These are phyloP conservation scores for Morpho achilles DNA, from an alignment of 2,888 invertebrate genomes.

Conservation along the genomic window DNA sequence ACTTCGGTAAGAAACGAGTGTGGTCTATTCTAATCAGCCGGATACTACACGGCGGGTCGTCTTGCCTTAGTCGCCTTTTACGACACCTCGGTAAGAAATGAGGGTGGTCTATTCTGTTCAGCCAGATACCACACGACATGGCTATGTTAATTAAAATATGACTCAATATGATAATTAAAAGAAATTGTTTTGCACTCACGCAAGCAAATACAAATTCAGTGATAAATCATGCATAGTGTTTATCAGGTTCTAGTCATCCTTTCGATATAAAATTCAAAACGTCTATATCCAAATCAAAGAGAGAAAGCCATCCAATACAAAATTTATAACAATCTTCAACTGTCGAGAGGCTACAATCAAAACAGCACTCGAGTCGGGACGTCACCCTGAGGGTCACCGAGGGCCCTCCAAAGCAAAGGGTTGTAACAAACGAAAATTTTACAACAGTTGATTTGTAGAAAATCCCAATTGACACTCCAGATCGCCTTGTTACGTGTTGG, in stretches of 20 bases:
- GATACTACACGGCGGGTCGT: too few species aligned
- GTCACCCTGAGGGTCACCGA: slow-evolving; percentile 41
- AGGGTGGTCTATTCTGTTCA: too few species aligned
- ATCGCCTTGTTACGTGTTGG: slow-evolving; percentile 37
- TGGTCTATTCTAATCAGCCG: too few species aligned
- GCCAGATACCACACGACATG: too few species aligned
- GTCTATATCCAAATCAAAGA: slow-evolving; percentile 17
- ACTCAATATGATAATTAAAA: too few species aligned
- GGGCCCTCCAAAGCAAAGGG: slow-evolving; percentile 55
- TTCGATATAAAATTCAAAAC: slow-evolving; percentile 3
- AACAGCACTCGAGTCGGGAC: slow-evolving; percentile 41
- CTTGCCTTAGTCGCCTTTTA: too few species aligned
- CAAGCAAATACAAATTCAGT: too few species aligned
- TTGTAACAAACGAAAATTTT: slow-evolving; percentile 65
- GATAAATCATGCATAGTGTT: too few species aligned
- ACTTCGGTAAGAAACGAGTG: too few species aligned
- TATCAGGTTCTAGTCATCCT: neutral
- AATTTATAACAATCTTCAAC: slow-evolving; percentile 29
- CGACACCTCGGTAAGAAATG: too few species aligned
- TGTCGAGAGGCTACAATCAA: slow-evolving; percentile 34
- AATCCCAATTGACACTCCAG: slow-evolving; percentile 59
- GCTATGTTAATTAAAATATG: too few species aligned
- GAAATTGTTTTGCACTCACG: too few species aligned
- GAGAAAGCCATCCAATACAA: slow-evolving; percentile 25
- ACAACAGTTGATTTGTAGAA: slow-evolving; percentile 69